Evolutionary conservation across 2,113 vertebrate species (phyloP).

Genomic region (Pholis gunnellus): DNA sequence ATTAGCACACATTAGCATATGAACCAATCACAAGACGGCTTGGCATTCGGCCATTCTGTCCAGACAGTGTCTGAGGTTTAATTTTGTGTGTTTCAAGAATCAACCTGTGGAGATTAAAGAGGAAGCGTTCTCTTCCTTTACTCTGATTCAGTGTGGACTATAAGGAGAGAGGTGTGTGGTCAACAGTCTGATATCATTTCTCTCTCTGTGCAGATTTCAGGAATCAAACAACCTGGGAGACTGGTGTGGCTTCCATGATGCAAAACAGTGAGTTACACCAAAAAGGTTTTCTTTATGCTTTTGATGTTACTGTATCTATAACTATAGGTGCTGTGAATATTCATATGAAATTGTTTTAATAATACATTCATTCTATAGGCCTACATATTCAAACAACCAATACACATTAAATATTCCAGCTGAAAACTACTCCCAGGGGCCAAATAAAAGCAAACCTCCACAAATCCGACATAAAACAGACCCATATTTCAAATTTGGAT

Average conservation of each 20-base stretch:
- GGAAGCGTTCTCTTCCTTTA: not conserved
- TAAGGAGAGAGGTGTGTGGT: not conserved
- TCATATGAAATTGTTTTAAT: not conserved
- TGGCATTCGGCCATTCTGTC: constrained; percentile 19
- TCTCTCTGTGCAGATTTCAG: constrained; percentile 88
- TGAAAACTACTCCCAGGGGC: not conserved
- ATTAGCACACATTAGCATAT: constrained; percentile 40
- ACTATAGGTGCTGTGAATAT: not conserved
- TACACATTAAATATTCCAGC: not conserved
- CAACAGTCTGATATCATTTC: constrained; percentile 39
- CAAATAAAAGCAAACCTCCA: not conserved
- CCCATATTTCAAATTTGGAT: not conserved
- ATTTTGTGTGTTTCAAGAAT: not conserved
- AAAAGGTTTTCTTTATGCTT: not conserved
- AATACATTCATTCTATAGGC: not conserved
- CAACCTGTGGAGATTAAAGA: not conserved
- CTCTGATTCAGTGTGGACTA: not conserved
- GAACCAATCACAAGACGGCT: constrained; percentile 11
- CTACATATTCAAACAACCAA: not conserved
- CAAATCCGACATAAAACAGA: not conserved
- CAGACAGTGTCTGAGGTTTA: not conserved
- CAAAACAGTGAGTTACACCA: constrained; percentile 89
- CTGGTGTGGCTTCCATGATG: constrained; percentile 90
- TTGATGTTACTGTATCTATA: not conserved
- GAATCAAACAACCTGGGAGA: constrained; percentile 92